A percentile compares a stretch with the other conserved stretches of the same genome.
Evolutionary conservation across 2,888 invertebrate species (phyloP).

Genomic region (Amphipyra berbera): DNA sequence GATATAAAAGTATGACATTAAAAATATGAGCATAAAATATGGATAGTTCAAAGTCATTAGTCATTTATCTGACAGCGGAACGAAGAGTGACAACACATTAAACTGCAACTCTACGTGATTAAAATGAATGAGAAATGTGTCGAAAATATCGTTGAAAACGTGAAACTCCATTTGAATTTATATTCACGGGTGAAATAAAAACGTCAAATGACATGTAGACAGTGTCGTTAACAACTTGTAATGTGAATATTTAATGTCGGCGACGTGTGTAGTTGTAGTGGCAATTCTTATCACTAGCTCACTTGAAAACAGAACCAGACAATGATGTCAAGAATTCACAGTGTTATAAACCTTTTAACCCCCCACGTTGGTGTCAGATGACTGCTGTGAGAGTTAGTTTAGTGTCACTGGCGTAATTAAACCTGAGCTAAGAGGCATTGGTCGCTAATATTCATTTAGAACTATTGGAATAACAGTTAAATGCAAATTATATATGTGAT

Average conservation of each 20-base stretch:
- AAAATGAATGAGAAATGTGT: slow-evolving; percentile 54
- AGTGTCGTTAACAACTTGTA: slow-evolving; percentile 59
- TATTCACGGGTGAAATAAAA: slow-evolving; percentile 59
- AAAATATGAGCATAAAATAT: slow-evolving; percentile 30
- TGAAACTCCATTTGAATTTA: slow-evolving; percentile 55
- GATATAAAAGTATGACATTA: slow-evolving; percentile 38
- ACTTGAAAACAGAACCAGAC: slow-evolving; percentile 52
- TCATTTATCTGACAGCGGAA: slow-evolving; percentile 49
- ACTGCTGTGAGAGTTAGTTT: slow-evolving; percentile 50
- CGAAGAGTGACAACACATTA: slow-evolving; percentile 41
- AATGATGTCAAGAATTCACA: slow-evolving; percentile 53
- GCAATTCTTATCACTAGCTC: slow-evolving; percentile 47
- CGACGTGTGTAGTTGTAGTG: slow-evolving; percentile 51
- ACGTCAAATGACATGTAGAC: slow-evolving; percentile 44
- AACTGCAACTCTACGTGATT: slow-evolving; percentile 42
- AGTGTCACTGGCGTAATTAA: slow-evolving; percentile 50
- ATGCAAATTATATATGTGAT: slow-evolving; percentile 42
- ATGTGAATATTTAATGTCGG: slow-evolving; percentile 57
- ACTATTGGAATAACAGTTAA: slow-evolving; percentile 38
- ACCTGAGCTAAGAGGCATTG: slow-evolving; percentile 46
- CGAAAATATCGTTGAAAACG: slow-evolving; percentile 54
- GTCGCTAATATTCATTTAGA: slow-evolving; percentile 32
- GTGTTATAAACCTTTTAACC: slow-evolving; percentile 63
- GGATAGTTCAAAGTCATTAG: slow-evolving; percentile 46
- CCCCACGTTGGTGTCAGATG: slow-evolving; percentile 50